Percentiles rank a stretch among this genome's conserved stretches.
Evolutionary conservation across 1,140 invertebrate genomes (phyloP).

Genomic region (Bombus cullumanus): DNA sequence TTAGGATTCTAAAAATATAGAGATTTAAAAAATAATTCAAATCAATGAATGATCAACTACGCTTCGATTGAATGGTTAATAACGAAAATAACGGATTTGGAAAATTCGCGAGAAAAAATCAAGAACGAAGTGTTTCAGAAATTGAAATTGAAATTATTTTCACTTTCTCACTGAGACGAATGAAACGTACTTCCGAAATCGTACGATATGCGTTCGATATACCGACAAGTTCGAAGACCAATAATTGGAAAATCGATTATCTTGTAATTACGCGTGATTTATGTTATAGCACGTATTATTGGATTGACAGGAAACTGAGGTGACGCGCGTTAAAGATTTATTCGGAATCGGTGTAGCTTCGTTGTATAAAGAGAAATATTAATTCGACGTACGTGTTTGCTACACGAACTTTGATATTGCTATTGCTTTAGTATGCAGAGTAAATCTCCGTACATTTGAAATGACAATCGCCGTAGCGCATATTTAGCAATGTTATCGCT

Average conservation of each 20-base stretch:
- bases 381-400: background rate
- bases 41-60: background rate
- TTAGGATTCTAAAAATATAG: background rate
- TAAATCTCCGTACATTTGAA: background rate
- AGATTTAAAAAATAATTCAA: background rate
- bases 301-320: background rate
- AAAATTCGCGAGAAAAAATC: background rate
- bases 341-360: background rate
- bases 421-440: background rate
- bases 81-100: background rate
- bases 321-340: background rate
- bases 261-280: background rate
- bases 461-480: slow-evolving; percentile 23
- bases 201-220: background rate
- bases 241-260: background rate
- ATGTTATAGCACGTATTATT: too few relatives aligned
- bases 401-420: background rate
- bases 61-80: background rate
- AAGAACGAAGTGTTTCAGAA: too few relatives aligned
- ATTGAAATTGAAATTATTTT: background rate
- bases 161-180: background rate
- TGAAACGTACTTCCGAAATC: background rate
- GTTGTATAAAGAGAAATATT: background rate
- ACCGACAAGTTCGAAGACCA: background rate
- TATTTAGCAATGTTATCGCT: background rate